Evolutionary conservation across 2,113 vertebrate genomes (phyloP), one percentile per base, ranked within the genome.

Genomic region (Laticauda laticaudata): DNA sequence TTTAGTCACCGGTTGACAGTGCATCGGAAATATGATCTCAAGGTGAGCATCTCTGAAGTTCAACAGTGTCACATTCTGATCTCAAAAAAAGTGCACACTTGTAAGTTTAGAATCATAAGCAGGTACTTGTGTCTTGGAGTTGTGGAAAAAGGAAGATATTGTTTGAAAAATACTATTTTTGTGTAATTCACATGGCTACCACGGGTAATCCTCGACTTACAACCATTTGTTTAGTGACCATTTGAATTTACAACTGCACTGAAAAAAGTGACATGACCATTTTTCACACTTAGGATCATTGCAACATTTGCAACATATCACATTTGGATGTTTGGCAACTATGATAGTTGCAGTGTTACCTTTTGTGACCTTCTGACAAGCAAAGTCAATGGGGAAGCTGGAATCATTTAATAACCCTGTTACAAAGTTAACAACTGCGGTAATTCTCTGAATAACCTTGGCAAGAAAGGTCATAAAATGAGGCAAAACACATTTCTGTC

Each of bases 21-120:
- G 43, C 99, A 99, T 96, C 98, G 99, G 95, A 99, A 99, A 88
- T 99, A 99, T 0, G 99, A 99, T 97, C 98, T 99, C 88, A 99
- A 99, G 99, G 99, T 99, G 97, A 93, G 93, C 4, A 0, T 4
- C 3, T 18, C 14, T 54, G 10, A 26, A 89, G 1, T 11, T 87
- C 8, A 56, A 8, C 15, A 1, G 2, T 69, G 1, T 9, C 81
- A 51, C 29, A 34, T n/a, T 45, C 26, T 61, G 54, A 8, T 26
- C 48, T 81, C 14, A 34, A 75, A 91, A 85, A 18, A 26, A 4
- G 24, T 91, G 43, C 18, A 15, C 12, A 2, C 85, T n/a, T 85
- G 86, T 87, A 87, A 12, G 24, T 34, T 34, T 18, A n/a, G 12
- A 57, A 59, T 29, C 11, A 18, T 24, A 64, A 20, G 45, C 12